phyloP scores from a whole-genome alignment of 2,888 invertebrate species.

The Drosophila borborema region DNA sequence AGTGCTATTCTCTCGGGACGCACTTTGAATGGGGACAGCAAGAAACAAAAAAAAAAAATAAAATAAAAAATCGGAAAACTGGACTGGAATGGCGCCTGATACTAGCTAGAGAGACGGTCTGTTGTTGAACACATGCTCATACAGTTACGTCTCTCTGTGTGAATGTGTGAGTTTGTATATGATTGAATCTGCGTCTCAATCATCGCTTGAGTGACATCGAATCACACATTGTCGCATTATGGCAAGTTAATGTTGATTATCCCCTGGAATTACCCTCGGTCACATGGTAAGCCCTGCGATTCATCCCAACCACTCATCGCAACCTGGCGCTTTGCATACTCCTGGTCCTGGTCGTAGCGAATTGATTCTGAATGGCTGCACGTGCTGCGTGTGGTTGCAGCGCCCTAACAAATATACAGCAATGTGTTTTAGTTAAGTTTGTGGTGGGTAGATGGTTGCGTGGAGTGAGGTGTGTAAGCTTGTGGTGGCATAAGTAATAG shows the following conservation, averaged over 20 bases:
- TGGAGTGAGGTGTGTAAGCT: conserved; percentile 1
- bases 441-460: conserved; percentile 2
- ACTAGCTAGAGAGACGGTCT: conserved; percentile 6
- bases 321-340: conserved; percentile 33
- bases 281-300: conserved; percentile 13
- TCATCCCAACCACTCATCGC: conserved; percentile 2
- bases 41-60: not conserved
- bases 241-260: conserved; percentile 59
- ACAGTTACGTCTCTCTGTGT: not conserved
- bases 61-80: conserved; percentile 1
- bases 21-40: not conserved
- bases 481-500: conserved; percentile 5
- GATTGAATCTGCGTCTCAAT: conserved; percentile 59
- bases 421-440: conserved; percentile 22
- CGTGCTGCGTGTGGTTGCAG: conserved; percentile 71
- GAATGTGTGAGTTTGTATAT: not conserved
- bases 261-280: conserved; percentile 50
- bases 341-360: conserved; percentile 56
- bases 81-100: conserved; percentile 8
- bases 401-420: conserved; percentile 26
- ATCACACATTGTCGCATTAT: conserved; percentile 61
- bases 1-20: conserved; percentile 44
- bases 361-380: conserved; percentile 81
- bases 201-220: conserved; percentile 59
- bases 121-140: too few species aligned